phyloP scores from a whole-genome alignment of 2,888 invertebrate genomes.

The Drosophila gaucha region DNA sequence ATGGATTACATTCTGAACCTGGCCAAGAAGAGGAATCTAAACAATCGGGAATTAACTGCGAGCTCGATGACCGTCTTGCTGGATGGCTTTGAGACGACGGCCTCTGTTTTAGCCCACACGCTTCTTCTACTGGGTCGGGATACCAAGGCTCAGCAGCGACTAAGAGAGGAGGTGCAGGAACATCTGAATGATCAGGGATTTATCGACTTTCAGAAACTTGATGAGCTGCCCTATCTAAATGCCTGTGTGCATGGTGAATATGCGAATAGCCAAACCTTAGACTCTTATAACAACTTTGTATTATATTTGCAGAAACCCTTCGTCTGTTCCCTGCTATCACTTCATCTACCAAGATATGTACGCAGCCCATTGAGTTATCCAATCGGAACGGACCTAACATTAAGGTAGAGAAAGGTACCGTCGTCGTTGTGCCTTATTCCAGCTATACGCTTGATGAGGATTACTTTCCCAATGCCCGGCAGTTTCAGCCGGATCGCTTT shows the following conservation, averaged over 20 bases:
- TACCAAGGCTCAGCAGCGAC: conserved; percentile 62
- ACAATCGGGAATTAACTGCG: conserved; percentile 58
- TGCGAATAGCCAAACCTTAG: no score
- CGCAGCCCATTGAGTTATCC: conserved; percentile 61
- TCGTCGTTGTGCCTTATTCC: conserved; percentile 68
- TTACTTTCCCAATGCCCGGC: conserved; percentile 65
- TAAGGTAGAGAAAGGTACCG: conserved; percentile 62
- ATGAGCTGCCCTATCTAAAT: conserved; percentile 80
- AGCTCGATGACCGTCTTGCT: conserved; percentile 81
- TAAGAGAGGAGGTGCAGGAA: conserved; percentile 71
- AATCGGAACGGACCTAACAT: conserved; percentile 71
- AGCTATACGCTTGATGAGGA: conserved; percentile 74
- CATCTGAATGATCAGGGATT: conserved; percentile 50
- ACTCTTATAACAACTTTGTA: not conserved
- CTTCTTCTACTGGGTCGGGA: conserved; percentile 74
- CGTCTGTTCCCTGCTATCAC: conserved; percentile 72
- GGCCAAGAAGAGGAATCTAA: conserved; percentile 71
- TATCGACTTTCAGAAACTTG: conserved; percentile 76
- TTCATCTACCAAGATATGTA: conserved; percentile 70
- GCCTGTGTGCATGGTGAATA: conserved; percentile 82
- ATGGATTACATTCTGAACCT: conserved; percentile 80
- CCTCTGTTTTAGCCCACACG: conserved; percentile 64
- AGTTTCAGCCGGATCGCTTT: conserved; percentile 81
- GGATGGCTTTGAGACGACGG: conserved; percentile 83
- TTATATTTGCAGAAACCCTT: conserved; percentile 62